Conservation (phyloP, 2,113 vertebrate genomes). For the Eurystomus gularis region DNA sequence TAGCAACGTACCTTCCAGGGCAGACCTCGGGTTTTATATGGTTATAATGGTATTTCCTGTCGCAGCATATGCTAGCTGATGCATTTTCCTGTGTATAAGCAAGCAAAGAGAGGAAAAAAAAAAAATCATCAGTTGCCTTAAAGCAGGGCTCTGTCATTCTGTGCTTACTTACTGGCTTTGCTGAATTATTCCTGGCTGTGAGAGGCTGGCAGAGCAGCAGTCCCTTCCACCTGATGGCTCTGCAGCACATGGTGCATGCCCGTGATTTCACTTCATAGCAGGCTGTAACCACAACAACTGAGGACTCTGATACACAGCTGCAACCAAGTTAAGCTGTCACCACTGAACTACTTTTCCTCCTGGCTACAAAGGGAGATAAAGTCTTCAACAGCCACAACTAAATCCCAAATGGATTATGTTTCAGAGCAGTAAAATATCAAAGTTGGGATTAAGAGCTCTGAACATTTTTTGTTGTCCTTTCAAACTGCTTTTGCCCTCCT, state of each 20-base stretch:
- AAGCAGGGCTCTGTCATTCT: background rate
- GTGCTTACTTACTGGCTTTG: background rate
- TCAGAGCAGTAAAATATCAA: background rate
- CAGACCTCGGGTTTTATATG: background rate
- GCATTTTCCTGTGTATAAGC: background rate
- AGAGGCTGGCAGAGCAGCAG: background rate
- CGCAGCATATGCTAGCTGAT: background rate
- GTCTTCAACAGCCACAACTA: background rate
- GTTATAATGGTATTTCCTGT: background rate
- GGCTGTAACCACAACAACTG: background rate
- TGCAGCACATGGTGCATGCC: accelerated
- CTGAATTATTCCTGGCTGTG: background rate
- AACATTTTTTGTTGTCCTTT: background rate
- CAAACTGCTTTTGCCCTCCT: background rate
- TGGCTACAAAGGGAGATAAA: background rate
- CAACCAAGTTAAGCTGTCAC: background rate
- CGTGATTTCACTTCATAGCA: background rate
- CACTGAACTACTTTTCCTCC: background rate
- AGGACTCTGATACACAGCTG: background rate
- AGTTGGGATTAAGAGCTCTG: background rate
- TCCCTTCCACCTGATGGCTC: background rate
- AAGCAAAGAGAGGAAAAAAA: background rate
- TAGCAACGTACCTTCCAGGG: background rate
- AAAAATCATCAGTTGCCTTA: background rate
- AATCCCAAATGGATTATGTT: background rate